Percentiles rank a stretch among this genome's conserved stretches.
Conservation (phyloP, 2,797 vertebrate species). For the Notolepis coatsorum region DNA sequence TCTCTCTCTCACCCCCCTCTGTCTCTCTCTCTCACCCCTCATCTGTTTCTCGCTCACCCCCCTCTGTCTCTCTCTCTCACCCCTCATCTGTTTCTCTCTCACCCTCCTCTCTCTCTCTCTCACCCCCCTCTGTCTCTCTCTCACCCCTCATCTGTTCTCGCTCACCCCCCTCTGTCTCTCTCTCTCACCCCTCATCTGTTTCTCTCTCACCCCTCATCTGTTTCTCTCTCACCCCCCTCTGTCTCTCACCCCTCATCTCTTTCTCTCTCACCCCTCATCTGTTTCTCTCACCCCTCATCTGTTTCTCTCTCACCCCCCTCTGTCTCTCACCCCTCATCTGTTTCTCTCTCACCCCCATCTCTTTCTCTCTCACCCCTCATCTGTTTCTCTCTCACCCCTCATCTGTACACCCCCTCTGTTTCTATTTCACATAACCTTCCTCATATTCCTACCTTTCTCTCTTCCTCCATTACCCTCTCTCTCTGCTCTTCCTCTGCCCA, state of each 20-base stretch:
- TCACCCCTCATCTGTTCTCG: too few species aligned
- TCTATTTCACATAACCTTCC: conserved; percentile 7
- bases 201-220: not conserved
- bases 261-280: not conserved
- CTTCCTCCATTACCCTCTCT: not conserved
- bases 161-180: conserved; percentile 21
- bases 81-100: not conserved
- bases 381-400: not conserved
- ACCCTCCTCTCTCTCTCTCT: conserved; percentile 29
- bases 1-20: not conserved
- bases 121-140: not conserved
- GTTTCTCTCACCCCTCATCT: not conserved
- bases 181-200: not conserved
- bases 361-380: not conserved
- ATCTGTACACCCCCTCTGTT: not conserved
- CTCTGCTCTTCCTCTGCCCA: not conserved
- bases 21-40: too few species aligned
- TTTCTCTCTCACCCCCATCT: not conserved
- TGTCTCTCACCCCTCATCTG: not conserved
- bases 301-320: conserved; percentile 5
- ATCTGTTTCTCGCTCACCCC: too few species aligned
- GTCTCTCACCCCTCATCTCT: not conserved
- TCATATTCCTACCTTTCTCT: conserved; percentile 8
- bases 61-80: conserved; percentile 1
- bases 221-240: not conserved